Percentiles rank a stretch among this genome's conserved stretches.
Conservation (phyloP, 2,888 invertebrate species). For the Scaptomyza polygonia region DNA sequence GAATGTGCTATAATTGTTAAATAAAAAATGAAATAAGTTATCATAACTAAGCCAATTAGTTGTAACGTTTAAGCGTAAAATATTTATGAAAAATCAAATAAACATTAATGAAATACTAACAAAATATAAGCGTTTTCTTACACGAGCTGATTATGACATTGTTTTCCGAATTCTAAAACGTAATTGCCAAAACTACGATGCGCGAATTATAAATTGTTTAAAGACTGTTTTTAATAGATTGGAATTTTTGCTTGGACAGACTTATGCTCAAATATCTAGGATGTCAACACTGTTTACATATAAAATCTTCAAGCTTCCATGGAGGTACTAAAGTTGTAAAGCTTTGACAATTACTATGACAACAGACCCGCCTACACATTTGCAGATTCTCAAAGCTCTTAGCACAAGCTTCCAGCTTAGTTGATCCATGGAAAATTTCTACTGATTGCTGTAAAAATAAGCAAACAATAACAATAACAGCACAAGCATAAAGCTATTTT, state of each 20-base stretch:
- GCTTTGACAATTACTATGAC: constrained; percentile 12
- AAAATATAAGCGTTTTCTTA: constrained; percentile 8
- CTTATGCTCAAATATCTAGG: no score
- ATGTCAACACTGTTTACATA: no score
- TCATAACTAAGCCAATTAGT: constrained; percentile 73
- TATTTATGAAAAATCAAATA: constrained; percentile 78
- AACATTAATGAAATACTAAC: constrained; percentile 68
- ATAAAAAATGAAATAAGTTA: constrained; percentile 60
- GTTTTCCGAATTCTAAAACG: not conserved
- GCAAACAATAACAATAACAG: constrained; percentile 27
- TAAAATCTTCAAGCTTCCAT: no score
- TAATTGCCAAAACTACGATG: not conserved
- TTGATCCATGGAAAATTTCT: constrained; percentile 65
- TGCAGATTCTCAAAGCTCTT: constrained; percentile 25
- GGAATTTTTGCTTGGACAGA: no score
- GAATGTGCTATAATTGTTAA: constrained; percentile 82
- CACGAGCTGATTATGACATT: not conserved
- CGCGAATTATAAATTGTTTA: no score
- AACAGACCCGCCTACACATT: constrained; percentile 8
- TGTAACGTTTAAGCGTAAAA: constrained; percentile 71
- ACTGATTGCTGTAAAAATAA: constrained; percentile 35
- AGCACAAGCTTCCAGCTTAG: constrained; percentile 37
- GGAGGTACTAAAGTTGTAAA: no score
- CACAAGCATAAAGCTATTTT: constrained; percentile 42
- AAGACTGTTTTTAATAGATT: not conserved